phyloP scores from a whole-genome alignment of 2,113 vertebrate genomes.

The Noturus placidus region DNA sequence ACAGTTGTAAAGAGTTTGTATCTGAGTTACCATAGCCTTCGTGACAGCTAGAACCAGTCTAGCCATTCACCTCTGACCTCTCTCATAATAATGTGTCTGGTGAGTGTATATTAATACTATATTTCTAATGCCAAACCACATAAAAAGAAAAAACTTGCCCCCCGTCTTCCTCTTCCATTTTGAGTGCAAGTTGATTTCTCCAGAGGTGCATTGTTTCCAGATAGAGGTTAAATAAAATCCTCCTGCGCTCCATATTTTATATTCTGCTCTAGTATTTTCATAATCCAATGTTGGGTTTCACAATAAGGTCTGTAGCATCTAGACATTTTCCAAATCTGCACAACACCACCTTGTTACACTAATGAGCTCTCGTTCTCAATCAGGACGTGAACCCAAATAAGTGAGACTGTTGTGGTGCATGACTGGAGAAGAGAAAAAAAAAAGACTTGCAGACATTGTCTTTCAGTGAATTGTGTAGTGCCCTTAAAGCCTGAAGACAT shows the following conservation, averaged over 20 bases:
- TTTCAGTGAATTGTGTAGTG: background rate
- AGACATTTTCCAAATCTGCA: background rate
- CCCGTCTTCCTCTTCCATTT: background rate
- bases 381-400: background rate
- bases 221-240: conserved; percentile 9
- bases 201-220: background rate
- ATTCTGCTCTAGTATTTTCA: background rate
- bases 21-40: background rate
- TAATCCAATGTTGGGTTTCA: background rate
- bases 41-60: background rate
- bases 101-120: background rate
- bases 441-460: background rate
- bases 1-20: background rate
- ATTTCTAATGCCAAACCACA: background rate
- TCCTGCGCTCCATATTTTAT: background rate
- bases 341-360: conserved; percentile 1
- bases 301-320: background rate
- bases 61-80: background rate
- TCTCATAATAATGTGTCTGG: background rate
- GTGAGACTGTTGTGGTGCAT: background rate
- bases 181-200: conserved; percentile 16
- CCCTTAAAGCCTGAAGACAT: background rate
- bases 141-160: background rate
- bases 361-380: conserved; percentile 4
- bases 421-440: background rate